phyloP scores from a whole-genome alignment of 2,113 vertebrate species.

The Astatotilapia flaviijosephi region DNA sequence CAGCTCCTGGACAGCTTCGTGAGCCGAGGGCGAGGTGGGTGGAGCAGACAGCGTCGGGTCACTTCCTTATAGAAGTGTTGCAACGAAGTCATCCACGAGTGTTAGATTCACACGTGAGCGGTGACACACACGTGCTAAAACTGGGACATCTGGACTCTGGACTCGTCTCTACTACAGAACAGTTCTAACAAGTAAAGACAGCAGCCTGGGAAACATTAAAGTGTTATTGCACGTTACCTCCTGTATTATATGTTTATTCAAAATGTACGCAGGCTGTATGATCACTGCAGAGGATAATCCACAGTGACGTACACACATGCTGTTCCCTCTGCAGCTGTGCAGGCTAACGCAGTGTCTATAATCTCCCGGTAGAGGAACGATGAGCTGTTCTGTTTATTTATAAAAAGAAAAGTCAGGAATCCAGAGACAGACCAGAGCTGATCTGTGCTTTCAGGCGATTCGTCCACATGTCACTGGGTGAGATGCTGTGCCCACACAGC shows the following conservation, averaged over 20 bases:
- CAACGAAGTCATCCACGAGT: accelerated
- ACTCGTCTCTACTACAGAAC: background rate
- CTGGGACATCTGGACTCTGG: no score
- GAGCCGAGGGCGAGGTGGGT: slow-evolving; percentile 10
- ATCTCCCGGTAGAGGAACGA: background rate
- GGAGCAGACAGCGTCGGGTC: background rate
- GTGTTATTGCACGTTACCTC: background rate
- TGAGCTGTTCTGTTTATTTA: background rate
- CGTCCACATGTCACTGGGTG: background rate
- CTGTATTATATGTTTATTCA: background rate
- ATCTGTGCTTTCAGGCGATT: background rate
- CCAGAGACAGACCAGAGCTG: background rate
- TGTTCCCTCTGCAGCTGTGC: background rate
- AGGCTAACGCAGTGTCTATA: accelerated
- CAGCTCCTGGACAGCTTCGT: slow-evolving; percentile 27
- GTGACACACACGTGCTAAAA: background rate
- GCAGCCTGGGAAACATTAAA: background rate
- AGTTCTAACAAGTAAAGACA: background rate
- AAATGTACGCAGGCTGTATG: background rate
- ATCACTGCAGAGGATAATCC: background rate
- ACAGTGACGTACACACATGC: background rate
- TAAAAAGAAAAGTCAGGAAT: background rate
- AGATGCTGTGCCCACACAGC: background rate
- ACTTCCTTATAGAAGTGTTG: background rate
- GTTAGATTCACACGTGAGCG: background rate